These are phyloP conservation scores for Cephus spinipes DNA, from an alignment of 2,888 invertebrate species.

Conservation along the genomic window DNA sequence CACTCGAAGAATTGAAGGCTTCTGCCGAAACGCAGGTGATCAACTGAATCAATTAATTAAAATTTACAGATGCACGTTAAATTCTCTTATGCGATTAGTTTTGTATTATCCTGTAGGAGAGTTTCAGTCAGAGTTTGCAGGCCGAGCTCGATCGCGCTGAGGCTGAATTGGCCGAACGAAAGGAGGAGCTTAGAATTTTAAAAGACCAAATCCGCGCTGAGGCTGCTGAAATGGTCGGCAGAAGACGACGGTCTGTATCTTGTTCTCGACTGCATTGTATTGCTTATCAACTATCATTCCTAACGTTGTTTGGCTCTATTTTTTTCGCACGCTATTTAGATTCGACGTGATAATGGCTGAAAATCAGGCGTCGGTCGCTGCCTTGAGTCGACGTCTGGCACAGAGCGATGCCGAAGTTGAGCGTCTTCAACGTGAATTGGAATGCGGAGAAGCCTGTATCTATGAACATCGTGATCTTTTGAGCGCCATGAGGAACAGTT, in stretches of 20 bases:
- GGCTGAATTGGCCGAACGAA: conserved; percentile 58
- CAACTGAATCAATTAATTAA: background rate
- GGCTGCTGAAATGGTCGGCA: conserved; percentile 59
- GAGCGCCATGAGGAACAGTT: conserved; percentile 48
- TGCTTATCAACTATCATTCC: no score
- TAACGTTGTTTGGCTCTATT: no score
- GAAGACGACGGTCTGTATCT: conserved; percentile 45
- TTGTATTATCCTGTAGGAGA: conserved; percentile 47
- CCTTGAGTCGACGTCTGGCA: conserved; percentile 50
- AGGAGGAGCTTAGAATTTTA: conserved; percentile 53
- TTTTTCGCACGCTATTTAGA: conserved; percentile 23
- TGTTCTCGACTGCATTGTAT: background rate
- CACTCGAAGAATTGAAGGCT: conserved; percentile 53
- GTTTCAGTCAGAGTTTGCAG: conserved; percentile 62
- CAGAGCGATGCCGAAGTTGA: conserved; percentile 59
- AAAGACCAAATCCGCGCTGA: conserved; percentile 60
- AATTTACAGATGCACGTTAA: background rate
- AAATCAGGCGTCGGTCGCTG: conserved; percentile 59
- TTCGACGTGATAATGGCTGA: conserved; percentile 60
- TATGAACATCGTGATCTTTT: conserved; percentile 52
- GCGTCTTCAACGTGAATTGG: conserved; percentile 52
- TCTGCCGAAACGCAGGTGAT: conserved; percentile 59
- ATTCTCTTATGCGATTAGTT: background rate
- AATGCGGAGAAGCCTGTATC: conserved; percentile 46
- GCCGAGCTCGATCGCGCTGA: conserved; percentile 60